Evolutionary conservation across 1,140 invertebrate species (phyloP).

Genomic region (Nebria ingens): DNA sequence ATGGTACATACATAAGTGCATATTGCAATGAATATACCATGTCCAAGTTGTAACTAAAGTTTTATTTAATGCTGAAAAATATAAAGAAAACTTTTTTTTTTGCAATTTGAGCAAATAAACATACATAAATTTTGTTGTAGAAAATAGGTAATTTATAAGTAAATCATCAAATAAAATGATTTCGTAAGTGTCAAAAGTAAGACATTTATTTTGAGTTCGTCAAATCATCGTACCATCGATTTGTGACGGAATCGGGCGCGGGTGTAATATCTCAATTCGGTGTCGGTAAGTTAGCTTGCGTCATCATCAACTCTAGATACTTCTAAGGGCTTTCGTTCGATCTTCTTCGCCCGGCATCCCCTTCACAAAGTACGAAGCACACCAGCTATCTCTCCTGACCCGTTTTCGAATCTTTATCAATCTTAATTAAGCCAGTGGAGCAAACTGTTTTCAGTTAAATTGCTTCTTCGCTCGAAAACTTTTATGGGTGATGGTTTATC

Average conservation of each 20-base stretch:
- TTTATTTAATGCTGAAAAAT: too few species aligned
- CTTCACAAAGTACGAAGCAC: not conserved
- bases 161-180: too few species aligned
- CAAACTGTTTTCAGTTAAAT: slow-evolving; percentile 29
- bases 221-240: not conserved
- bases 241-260: slow-evolving; percentile 2
- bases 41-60: too few species aligned
- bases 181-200: too few species aligned
- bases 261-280: slow-evolving; percentile 7
- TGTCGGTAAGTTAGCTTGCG: not conserved
- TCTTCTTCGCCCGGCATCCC: not conserved
- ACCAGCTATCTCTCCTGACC: slow-evolving; percentile 3
- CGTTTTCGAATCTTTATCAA: slow-evolving; percentile 25
- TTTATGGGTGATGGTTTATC: slow-evolving; percentile 21
- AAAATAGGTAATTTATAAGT: too few species aligned
- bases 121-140: too few species aligned
- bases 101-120: too few species aligned
- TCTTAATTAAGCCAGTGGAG: slow-evolving; percentile 32
- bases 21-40: too few species aligned
- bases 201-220: too few species aligned
- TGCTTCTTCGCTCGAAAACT: slow-evolving; percentile 24
- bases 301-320: not conserved
- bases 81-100: too few species aligned
- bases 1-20: too few species aligned
- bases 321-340: not conserved